Evolutionary conservation across 2,113 vertebrate genomes (phyloP).

Genomic region (Struthidea cinerea): DNA sequence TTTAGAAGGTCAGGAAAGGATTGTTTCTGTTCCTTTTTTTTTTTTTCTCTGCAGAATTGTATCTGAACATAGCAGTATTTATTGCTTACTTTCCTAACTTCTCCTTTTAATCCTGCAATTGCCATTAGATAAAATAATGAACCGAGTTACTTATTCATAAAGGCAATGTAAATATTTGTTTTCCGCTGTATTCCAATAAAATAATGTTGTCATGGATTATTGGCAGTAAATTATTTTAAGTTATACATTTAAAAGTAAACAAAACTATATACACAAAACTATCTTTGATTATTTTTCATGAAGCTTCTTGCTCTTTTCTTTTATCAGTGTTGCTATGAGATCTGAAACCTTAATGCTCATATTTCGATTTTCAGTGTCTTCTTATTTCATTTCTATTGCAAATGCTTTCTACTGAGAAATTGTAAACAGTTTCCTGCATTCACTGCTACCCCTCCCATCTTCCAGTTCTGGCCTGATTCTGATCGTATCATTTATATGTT

Average conservation of each 20-base stretch:
- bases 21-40: background rate
- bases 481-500: background rate
- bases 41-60: background rate
- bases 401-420: background rate
- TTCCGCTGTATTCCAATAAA: background rate
- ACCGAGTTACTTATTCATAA: background rate
- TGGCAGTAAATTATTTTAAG: background rate
- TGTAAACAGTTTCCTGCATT: background rate
- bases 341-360: background rate
- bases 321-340: background rate
- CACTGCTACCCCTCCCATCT: background rate
- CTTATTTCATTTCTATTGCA: background rate
- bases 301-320: background rate
- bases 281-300: background rate
- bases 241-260: background rate
- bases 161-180: background rate
- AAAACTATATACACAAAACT: background rate
- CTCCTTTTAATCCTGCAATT: background rate
- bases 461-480: background rate
- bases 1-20: background rate
- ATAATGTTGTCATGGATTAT: background rate
- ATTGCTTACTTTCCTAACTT: background rate
- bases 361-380: background rate
- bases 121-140: slow-evolving; percentile 23
- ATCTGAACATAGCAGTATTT: background rate